phyloP scores from a whole-genome alignment of 2,113 vertebrate species.

The Taurulus bubalis region DNA sequence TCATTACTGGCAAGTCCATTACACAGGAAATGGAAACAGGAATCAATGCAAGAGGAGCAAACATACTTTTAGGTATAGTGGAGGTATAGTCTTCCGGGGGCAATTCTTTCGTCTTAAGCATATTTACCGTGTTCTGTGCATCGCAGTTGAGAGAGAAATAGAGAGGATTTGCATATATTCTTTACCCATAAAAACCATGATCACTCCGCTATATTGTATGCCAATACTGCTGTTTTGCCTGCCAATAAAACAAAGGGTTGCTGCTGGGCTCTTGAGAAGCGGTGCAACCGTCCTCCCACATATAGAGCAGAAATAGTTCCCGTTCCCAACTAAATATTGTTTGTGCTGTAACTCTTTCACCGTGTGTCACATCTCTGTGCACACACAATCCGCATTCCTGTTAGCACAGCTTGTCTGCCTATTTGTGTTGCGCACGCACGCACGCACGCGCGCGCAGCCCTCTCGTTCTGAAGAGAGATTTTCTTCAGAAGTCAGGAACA shows the following conservation, averaged over 20 bases:
- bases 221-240: slow-evolving; percentile 48
- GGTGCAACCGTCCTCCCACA: slow-evolving; percentile 74
- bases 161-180: slow-evolving; percentile 45
- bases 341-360: slow-evolving; percentile 60
- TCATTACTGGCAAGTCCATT: slow-evolving; percentile 77
- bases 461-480: slow-evolving; percentile 29
- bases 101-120: slow-evolving; percentile 19
- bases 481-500: slow-evolving; percentile 60
- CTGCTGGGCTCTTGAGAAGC: slow-evolving; percentile 68
- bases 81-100: slow-evolving; percentile 20
- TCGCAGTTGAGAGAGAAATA: slow-evolving; percentile 17
- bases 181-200: slow-evolving; percentile 46
- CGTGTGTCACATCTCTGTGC: slow-evolving; percentile 56
- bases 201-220: slow-evolving; percentile 27
- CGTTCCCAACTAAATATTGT: slow-evolving; percentile 72
- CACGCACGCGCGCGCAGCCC: background rate
- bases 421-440: slow-evolving; percentile 45
- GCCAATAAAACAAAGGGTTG: slow-evolving; percentile 69
- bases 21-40: slow-evolving; percentile 70
- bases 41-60: slow-evolving; percentile 70
- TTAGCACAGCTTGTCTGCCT: slow-evolving; percentile 74
- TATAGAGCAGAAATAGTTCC: slow-evolving; percentile 78
- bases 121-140: slow-evolving; percentile 13
- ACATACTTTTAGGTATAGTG: slow-evolving; percentile 50
- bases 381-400: slow-evolving; percentile 59